A percentile compares a stretch with the other conserved stretches of the same genome.
phyloP scores from a whole-genome alignment of 2,888 invertebrate species.

The Ischnus inquisitorius region DNA sequence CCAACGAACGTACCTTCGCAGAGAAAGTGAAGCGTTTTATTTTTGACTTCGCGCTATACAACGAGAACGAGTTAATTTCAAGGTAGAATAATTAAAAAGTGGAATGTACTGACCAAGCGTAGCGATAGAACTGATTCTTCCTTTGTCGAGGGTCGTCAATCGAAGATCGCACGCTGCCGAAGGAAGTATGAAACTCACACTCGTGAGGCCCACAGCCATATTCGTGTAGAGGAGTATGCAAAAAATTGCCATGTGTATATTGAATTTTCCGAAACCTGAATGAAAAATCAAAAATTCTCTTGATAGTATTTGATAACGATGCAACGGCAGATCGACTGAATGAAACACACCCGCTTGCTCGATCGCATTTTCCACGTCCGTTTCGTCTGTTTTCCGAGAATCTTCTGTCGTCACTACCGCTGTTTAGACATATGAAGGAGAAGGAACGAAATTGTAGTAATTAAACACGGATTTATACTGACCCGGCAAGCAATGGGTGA shows the following conservation, averaged over 20 bases:
- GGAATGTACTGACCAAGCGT: slow-evolving; percentile 88
- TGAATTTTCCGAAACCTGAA: slow-evolving; percentile 93
- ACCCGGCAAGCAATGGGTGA: too few relatives aligned
- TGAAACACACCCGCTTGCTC: slow-evolving; percentile 74
- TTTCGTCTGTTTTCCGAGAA: slow-evolving; percentile 71
- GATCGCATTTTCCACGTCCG: slow-evolving; percentile 76
- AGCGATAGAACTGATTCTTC: slow-evolving; percentile 92
- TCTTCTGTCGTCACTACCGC: slow-evolving; percentile 21
- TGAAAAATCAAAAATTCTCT: background rate
- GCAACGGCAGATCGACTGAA: background rate
- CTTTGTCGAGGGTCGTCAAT: slow-evolving; percentile 92
- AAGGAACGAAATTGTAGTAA: background rate
- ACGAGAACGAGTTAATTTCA: too few relatives aligned
- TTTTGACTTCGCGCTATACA: too few relatives aligned
- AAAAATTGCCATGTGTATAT: slow-evolving; percentile 91
- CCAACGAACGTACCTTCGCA: slow-evolving; percentile 89
- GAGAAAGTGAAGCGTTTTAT: background rate
- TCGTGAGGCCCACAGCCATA: slow-evolving; percentile 93
- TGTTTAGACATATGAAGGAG: background rate
- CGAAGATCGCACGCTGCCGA: slow-evolving; percentile 93
- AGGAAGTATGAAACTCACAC: slow-evolving; percentile 93
- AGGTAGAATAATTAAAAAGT: background rate
- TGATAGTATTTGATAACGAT: too few relatives aligned
- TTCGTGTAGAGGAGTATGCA: slow-evolving; percentile 94
- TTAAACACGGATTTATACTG: too few relatives aligned